Evolutionary conservation across 2,797 vertebrate species (phyloP), one percentile per base, ranked within the genome.

Genomic region (Melanogrammus aeglefinus): DNA sequence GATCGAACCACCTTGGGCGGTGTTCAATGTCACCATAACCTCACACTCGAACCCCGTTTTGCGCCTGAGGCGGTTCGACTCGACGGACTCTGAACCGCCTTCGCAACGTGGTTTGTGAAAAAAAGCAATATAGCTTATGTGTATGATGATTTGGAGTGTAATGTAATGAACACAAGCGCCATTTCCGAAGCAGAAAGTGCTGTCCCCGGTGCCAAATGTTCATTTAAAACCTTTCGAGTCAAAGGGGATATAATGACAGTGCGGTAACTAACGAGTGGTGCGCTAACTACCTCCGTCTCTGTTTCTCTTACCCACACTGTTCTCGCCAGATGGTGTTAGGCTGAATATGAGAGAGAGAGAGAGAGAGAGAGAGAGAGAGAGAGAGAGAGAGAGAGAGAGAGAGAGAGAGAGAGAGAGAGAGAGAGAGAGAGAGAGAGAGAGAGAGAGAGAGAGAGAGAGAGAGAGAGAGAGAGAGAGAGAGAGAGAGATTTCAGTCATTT

Each of bases 261-360:
- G 51, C 86, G 77, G 73, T 84, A 82, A 89, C 79, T 79, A 84
- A 89, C 83, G 83, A 86, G 79, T 79, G 78, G 71, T 87, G 77
- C 85, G 79, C 76, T 79, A 84, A 86, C 82, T 80, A 82, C 82
- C 80, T 75, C 77, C 79, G 80, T 78, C 89, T 84, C 78, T 4
- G 66, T 72, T 21, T 75, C 74, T 77, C 76, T 80, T 78, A 85
- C 79, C 86, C 76, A 66, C 41, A 39, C 77, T 79, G 77, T 88
- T 88, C 88, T 82, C 78, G 84, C 87, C 89, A 92, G 89, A 92
- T 92, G 86, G 88, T 82, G 82, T 81, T 72, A 79, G 83, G 87
- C 85, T 80, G 79, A 76, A 21, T 6, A 9, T 16, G 47, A 51
- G 47, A 51, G 16, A 51, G 47, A 51, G 47, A 51, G 47, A 51